Evolutionary conservation across 1,140 invertebrate genomes (phyloP).

Genomic region (Spodoptera frugiperda): DNA sequence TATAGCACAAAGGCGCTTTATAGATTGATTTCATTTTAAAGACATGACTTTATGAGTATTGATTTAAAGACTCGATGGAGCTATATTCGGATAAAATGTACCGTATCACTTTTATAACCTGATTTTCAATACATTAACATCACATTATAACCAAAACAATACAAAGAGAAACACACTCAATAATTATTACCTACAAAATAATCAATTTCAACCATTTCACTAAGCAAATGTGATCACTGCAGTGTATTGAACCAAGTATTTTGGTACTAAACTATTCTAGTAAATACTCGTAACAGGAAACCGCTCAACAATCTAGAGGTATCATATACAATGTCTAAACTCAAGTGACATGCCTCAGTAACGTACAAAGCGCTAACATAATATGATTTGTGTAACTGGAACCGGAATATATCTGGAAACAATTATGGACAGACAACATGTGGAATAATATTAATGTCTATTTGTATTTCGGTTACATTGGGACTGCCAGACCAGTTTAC

Average conservation of each 20-base stretch:
- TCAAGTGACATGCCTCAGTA: not conserved
- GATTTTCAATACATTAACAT: too few relatives aligned
- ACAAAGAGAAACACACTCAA: not conserved
- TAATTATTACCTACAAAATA: too few relatives aligned
- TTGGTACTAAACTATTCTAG: not conserved
- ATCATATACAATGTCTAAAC: not conserved
- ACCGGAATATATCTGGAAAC: not conserved
- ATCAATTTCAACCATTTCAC: too few relatives aligned
- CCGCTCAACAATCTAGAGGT: not conserved
- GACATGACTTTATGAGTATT: too few relatives aligned
- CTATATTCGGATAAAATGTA: not conserved
- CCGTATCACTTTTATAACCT: too few relatives aligned
- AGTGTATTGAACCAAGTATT: not conserved
- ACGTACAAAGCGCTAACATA: conserved; percentile 2
- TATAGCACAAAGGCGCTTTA: too few relatives aligned
- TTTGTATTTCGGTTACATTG: not conserved
- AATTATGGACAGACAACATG: not conserved
- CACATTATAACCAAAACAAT: too few relatives aligned
- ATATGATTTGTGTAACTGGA: not conserved
- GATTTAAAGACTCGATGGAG: too few relatives aligned
- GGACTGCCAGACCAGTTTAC: not conserved
- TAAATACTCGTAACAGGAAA: not conserved
- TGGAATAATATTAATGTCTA: not conserved
- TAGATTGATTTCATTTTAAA: too few relatives aligned
- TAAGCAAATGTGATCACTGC: too few relatives aligned